Conservation (phyloP, 2,888 invertebrate genomes). For the Malthinus flaveolus region DNA sequence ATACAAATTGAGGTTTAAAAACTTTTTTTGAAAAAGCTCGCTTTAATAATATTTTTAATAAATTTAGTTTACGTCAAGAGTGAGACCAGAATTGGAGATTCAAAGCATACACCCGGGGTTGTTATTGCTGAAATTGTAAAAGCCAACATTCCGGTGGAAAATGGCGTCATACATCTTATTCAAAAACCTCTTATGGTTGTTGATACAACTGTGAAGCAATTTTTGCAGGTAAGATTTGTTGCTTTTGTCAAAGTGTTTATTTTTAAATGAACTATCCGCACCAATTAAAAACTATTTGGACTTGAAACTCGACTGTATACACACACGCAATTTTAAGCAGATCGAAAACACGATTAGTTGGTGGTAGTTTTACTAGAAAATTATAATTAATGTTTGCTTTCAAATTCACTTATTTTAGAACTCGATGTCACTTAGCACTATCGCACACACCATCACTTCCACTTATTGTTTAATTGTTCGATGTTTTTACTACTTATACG, state of each 20-base stretch:
- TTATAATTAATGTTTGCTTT: too few species aligned
- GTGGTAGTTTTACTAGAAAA: not conserved
- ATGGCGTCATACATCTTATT: conserved; percentile 92
- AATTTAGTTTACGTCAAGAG: conserved; percentile 80
- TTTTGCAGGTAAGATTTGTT: conserved; percentile 73
- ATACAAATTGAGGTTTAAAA: not conserved
- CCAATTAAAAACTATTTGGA: too few species aligned
- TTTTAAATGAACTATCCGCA: too few species aligned
- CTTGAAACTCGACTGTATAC: too few species aligned
- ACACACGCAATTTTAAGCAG: too few species aligned
- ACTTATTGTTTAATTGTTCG: too few species aligned
- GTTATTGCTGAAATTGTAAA: conserved; percentile 86
- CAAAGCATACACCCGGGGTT: conserved; percentile 78
- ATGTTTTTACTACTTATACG: too few species aligned
- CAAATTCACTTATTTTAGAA: not conserved
- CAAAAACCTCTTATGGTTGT: conserved; percentile 90
- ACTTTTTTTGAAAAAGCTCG: not conserved
- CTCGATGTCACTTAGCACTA: conserved; percentile 9
- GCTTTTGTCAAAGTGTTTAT: too few species aligned
- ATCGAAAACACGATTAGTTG: too few species aligned
- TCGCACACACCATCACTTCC: conserved; percentile 4
- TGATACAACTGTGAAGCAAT: conserved; percentile 83
- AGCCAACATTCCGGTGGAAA: conserved; percentile 89
- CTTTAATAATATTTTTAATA: conserved; percentile 29
- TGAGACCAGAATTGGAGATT: conserved; percentile 78